Evolutionary conservation across 2,888 invertebrate species (phyloP), one percentile per base, ranked within the genome.

Genomic region (Hipparchia semele): DNA sequence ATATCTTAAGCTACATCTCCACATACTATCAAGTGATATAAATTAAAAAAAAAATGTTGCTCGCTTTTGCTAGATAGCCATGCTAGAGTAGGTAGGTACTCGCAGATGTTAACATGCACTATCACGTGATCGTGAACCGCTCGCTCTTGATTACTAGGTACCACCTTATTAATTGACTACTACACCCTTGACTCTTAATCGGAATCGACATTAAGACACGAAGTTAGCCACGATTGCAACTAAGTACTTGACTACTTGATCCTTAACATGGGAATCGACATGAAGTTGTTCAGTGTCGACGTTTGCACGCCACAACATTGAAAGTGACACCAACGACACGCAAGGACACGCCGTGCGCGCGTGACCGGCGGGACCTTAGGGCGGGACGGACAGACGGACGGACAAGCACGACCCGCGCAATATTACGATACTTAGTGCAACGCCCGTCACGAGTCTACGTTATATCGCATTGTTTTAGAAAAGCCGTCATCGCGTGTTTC

Each of bases 301-400:
- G 67, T 67, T 46, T 56, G 49, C 49, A 49, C 8, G 49, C 6
- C 3, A 67, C 56, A 67, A n/a, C 73, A 80, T 77, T 77, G 81
- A 80, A 79, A 80, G 79, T 78, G 80, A 79, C 75, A 75, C 74
- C 60, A 58, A 56, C 13, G 68, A 51, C 59, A 68, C 71, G 77
- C 83, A 82, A 84, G 83, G 83, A 81, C 83, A 81, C 79, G 64
- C 79, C 83, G 82, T 82, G 76, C 79, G 61, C 23, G 65, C 58
- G 82, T 81, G 82, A 81, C 80, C 81, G 81, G 79, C 79, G 80
- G 79, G 23, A 23, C 23, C 23, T 23, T 23, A 23, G 23, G 81
- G 79, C 79, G 80, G 79, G 75, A 71, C 76, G 74, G 51, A 77
- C 80, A 58, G 70, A 81, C 80, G 76, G 69, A 78, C 80, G 71